Conservation (phyloP, 2,113 vertebrate species). For the Trichechus manatus region DNA sequence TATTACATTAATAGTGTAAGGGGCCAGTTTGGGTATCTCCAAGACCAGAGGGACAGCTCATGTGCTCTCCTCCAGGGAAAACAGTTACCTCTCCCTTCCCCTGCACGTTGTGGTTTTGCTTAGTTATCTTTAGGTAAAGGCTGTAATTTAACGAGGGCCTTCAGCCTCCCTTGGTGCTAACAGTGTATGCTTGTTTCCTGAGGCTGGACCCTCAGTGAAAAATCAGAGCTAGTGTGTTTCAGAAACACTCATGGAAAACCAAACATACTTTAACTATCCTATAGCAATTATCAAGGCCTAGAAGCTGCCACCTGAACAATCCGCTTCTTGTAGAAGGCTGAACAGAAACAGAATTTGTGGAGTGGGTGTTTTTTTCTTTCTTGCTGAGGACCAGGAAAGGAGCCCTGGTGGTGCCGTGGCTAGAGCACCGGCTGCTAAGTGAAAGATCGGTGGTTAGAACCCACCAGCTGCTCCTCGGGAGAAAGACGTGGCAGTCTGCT, state of each 20-base stretch:
- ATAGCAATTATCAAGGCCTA: neutral
- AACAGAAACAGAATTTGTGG: neutral
- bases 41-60: neutral
- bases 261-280: neutral
- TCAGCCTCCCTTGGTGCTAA: neutral
- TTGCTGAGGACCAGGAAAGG: neutral
- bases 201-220: neutral
- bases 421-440: neutral
- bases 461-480: neutral
- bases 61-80: neutral
- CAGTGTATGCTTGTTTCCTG: neutral
- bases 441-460: neutral
- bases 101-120: neutral
- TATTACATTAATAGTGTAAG: neutral
- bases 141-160: neutral
- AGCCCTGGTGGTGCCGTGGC: neutral
- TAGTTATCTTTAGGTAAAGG: slow-evolving; percentile 13
- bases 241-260: neutral
- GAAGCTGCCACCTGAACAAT: neutral
- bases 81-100: neutral
- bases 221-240: neutral
- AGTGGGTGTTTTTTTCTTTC: neutral
- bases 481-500: neutral
- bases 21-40: neutral
- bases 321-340: neutral